Evolutionary conservation across 2,888 invertebrate genomes (phyloP), one percentile per base, ranked within the genome.

Genomic region (Hemicrepidius hirtus): DNA sequence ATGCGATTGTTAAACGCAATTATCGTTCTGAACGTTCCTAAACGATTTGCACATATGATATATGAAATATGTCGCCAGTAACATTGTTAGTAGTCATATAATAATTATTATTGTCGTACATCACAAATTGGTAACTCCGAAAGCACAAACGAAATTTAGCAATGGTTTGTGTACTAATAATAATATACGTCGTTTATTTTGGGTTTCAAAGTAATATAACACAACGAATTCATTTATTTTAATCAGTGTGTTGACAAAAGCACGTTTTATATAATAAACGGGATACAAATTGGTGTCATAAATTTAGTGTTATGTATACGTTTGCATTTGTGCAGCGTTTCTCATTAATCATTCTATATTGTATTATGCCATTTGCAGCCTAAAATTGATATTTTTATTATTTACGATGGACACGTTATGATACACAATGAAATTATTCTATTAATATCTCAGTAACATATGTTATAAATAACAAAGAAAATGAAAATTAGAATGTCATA

Each of bases 251-350:
- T 69, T 64, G 70, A 55, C 64, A 57, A 57, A 68, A 70, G 46
- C 70, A 70, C 64, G 64, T 70, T 70, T 55, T 57, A 69, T 63
- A 57, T 70, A 70, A 70, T 70, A 70, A 70, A 63, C 64, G 70
- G 41, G 46, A 44, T 57, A 64, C 64, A 70, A 70, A 70, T 70
- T 70, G 70, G 40, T 57, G 64, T 57, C 63, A 57, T 70, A 70
- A 70, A 70, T 70, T 70, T 57, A 13, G 35, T 50, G 68, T 62
- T 60, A 53, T 40, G 50, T 50, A 62, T 62, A 60, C 49, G 46
- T 62, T 62, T 68, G 60, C 68, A 68, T 60, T 68, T 68, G 40
- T 68, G 68, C 68, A 68, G 24, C 24, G 28, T 62, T 68, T 28
- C 41, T 40, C 68, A 68, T 62, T 62, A 60, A 62, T 68, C 62